Base-by-base conservation (phyloP, 2,888 invertebrate genomes). In the Calameuta idolon region DNA sequence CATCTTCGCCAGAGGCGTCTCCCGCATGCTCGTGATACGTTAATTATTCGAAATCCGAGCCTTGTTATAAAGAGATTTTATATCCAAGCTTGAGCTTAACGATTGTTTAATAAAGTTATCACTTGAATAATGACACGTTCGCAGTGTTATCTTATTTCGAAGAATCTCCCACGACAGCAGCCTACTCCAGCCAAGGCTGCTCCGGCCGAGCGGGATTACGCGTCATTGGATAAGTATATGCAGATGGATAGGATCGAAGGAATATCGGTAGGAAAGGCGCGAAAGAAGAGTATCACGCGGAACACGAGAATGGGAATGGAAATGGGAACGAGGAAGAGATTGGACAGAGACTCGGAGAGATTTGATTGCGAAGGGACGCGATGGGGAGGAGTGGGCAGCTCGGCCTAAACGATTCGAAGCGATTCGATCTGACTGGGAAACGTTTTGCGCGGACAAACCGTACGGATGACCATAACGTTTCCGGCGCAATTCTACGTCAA, bases 11-110 rank as follows among this genome's bases (percentile, higher is more conserved):
- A 31, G 71, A 30, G 31, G 71, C 71, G 71, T 71, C 11, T 15
- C 71, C 12, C 31, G 31, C 71, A 30, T 31, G 71, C 71, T 71
- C 71, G 9, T 5, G 71, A 71, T 71, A 71, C 31, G 71, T 74
- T 81, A 77, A 81, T 81, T 78, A 81, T 80, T 81, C 15, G 1
- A 1, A 23, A 55, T 55, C 23, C 23, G 55, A 55, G 55, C 55
- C 55, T 55, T 55, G 55, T 55, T 55, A 55, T 23, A 55, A 55
- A 55, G 55, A 55, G 23, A 40, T 5, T 55, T 55, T 15, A 15
- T 55, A 55, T 5, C 23, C 23, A 55, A 23, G 55, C 23, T 23
- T 5, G 9, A 55, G 55, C 23, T 23, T 23, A 55, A 55, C 55
- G 55, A 23, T 55, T 55, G 55, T 55, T 55, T 1, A 55, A 55